phyloP scores from a whole-genome alignment of 2,888 invertebrate genomes.

The Calameuta pallipes region DNA sequence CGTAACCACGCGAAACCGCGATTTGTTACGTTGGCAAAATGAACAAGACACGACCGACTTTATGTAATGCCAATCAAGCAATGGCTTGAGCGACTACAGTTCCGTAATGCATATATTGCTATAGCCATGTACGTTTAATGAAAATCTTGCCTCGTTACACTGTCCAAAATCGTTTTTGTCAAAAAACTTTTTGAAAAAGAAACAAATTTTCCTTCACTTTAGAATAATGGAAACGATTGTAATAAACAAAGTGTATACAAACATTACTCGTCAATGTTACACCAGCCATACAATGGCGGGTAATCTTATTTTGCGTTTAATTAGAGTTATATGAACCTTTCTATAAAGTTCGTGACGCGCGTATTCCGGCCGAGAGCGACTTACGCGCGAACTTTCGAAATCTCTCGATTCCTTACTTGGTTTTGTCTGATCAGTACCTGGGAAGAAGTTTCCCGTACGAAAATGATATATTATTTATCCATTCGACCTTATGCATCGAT shows the following conservation, averaged over 20 bases:
- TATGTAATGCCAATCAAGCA: conserved; percentile 4
- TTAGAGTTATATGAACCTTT: not conserved
- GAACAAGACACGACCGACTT: not conserved
- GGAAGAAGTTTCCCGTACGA: not conserved
- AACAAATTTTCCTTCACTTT: not conserved
- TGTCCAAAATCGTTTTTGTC: not conserved
- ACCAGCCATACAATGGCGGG: not conserved
- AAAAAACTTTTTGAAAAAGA: not conserved
- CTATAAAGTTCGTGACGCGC: not conserved
- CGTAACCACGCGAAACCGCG: conserved; percentile 4
- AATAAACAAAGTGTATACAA: not conserved
- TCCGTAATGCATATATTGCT: not conserved
- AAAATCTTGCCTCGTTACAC: not conserved
- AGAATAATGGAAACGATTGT: not conserved
- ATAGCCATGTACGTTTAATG: not conserved
- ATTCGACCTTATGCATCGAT: not conserved
- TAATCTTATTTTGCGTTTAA: not conserved
- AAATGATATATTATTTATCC: not conserved
- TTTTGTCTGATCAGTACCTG: not conserved
- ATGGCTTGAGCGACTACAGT: not conserved
- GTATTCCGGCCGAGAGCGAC: not conserved
- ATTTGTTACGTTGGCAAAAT: not conserved
- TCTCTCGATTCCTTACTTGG: not conserved
- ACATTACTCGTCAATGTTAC: not conserved
- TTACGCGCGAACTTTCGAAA: not conserved